These are phyloP conservation scores for Spilogale gracilis DNA, from an alignment of 2,113 vertebrate species.

Conservation along the genomic window DNA sequence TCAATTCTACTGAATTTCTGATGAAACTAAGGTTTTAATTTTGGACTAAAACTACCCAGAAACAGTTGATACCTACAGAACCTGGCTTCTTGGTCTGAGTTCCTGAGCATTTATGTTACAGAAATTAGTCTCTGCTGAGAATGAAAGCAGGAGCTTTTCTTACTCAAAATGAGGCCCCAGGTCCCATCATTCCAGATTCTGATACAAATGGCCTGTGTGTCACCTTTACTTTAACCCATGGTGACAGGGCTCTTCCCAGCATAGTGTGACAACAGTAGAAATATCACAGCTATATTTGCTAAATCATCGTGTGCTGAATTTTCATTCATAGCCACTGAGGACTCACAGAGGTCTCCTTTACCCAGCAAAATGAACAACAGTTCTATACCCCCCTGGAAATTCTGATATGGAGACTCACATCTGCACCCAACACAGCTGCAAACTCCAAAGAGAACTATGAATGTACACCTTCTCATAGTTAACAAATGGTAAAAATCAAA, in stretches of 20 bases:
- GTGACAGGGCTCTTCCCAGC: neutral
- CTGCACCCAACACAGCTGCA: neutral
- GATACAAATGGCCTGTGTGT: neutral
- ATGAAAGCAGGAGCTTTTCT: neutral
- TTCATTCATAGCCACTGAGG: neutral
- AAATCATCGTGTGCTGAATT: neutral
- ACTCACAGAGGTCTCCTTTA: neutral
- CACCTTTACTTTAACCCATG: conserved; percentile 25
- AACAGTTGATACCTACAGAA: neutral
- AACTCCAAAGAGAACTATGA: neutral
- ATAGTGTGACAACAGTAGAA: neutral
- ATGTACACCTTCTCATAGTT: neutral
- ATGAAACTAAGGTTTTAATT: neutral
- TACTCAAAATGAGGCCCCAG: neutral
- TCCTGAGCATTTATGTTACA: neutral
- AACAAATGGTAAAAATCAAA: neutral
- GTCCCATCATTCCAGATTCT: neutral
- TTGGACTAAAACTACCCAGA: neutral
- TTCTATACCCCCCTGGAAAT: neutral
- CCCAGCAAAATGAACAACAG: neutral
- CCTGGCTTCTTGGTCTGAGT: neutral
- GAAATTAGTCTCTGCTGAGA: neutral
- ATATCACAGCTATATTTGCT: neutral
- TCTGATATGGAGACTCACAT: neutral
- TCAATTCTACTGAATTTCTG: neutral